These are phyloP conservation scores for Colletes gigas DNA, from an alignment of 1,140 invertebrate species.

Conservation along the genomic window DNA sequence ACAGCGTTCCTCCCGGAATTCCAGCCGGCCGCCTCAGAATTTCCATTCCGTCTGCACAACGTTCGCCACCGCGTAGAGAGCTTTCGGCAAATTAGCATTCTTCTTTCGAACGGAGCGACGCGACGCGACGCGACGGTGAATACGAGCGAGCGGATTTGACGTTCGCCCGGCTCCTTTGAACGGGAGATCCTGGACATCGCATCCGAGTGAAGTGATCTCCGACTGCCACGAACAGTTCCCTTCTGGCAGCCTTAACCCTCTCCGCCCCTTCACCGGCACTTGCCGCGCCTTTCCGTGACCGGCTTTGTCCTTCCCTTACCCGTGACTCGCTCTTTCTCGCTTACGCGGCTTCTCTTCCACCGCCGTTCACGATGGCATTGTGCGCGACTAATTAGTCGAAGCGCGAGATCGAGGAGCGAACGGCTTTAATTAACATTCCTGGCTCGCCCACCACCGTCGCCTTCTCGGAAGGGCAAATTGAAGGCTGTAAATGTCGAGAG, in stretches of 20 bases:
- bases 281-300: conserved; percentile 28
- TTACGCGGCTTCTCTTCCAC: conserved; percentile 53
- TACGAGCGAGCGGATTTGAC: conserved; percentile 70
- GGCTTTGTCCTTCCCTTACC: conserved; percentile 2
- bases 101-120: conserved; percentile 67
- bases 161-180: conserved; percentile 69
- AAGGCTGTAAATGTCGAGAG: conserved; percentile 78
- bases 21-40: conserved; percentile 52
- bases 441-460: conserved; percentile 71
- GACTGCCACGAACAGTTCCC: conserved; percentile 69
- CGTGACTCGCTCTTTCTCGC: conserved; percentile 43
- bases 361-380: conserved; percentile 73
- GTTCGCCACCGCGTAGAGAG: conserved; percentile 59
- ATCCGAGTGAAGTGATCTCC: conserved; percentile 75
- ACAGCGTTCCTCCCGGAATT: conserved; percentile 55
- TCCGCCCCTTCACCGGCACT: neutral
- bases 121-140: conserved; percentile 27
- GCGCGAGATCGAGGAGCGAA: conserved; percentile 79
- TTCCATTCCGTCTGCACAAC: conserved; percentile 56
- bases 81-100: conserved; percentile 77
- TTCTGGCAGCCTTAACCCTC: conserved; percentile 23
- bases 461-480: conserved; percentile 77
- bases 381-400: conserved; percentile 80
- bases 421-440: conserved; percentile 81
- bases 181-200: conserved; percentile 63